Evolutionary conservation across 2,797 vertebrate species (phyloP).

Genomic region (Chrysocyon brachyurus): DNA sequence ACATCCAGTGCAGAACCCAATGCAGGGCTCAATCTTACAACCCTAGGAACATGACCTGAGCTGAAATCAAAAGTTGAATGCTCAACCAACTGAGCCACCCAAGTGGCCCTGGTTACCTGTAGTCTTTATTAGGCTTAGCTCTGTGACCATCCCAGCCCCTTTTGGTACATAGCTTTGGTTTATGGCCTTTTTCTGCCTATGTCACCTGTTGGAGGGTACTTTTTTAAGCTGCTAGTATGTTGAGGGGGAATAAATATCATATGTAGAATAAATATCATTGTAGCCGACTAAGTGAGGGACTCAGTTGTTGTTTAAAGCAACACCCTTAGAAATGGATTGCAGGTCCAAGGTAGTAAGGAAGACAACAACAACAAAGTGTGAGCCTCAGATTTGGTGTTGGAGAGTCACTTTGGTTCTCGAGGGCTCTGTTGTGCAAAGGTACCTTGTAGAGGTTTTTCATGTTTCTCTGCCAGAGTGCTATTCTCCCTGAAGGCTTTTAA

Average conservation of each 20-base stretch:
- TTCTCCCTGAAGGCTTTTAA: background rate
- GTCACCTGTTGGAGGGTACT: background rate
- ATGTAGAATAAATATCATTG: background rate
- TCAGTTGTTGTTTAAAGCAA: background rate
- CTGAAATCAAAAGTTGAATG: background rate
- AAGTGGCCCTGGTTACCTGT: background rate
- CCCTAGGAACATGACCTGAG: background rate
- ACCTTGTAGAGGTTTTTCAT: background rate
- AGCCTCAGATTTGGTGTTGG: background rate
- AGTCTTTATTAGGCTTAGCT: background rate
- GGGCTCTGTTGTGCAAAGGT: background rate
- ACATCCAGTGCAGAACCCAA: too few relatives aligned
- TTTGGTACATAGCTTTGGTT: background rate
- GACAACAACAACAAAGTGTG: background rate
- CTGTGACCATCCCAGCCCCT: background rate
- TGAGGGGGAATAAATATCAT: background rate
- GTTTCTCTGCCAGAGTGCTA: background rate
- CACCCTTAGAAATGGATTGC: background rate
- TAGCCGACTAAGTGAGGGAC: background rate
- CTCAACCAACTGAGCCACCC: background rate
- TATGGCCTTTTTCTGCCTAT: background rate
- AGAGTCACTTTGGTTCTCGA: background rate
- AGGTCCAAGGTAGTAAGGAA: background rate
- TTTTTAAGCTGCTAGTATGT: background rate
- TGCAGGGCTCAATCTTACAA: background rate